phyloP scores from a whole-genome alignment of 2,888 invertebrate genomes.

The Pyrocoelia pectoralis region DNA sequence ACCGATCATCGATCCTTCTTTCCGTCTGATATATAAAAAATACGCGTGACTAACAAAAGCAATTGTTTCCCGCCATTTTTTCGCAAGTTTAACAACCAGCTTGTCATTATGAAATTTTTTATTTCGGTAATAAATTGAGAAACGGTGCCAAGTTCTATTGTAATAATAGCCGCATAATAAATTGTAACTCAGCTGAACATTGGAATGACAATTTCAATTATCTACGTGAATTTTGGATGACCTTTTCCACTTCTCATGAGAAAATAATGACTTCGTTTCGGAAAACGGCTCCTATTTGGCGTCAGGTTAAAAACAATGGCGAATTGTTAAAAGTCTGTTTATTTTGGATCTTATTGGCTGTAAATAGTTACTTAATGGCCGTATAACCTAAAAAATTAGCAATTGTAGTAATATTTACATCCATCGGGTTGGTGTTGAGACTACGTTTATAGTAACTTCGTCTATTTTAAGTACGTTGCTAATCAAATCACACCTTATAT shows the following conservation, averaged over 20 bases:
- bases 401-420: constrained; percentile 4
- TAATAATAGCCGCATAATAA: not conserved
- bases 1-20: no score
- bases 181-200: not conserved
- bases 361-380: not conserved
- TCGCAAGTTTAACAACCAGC: not conserved
- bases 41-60: not conserved
- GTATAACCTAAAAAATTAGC: not conserved
- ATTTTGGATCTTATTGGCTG: not conserved
- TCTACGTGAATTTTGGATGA: not conserved
- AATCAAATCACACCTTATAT: constrained; percentile 9
- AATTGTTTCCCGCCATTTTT: not conserved
- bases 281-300: no score
- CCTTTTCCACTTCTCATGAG: not conserved
- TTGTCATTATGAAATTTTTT: not conserved
- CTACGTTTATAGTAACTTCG: constrained; percentile 9
- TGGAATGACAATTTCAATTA: not conserved
- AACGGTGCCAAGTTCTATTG: not conserved
- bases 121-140: not conserved
- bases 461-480: constrained; percentile 11
- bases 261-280: no score
- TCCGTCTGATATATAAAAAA: no score
- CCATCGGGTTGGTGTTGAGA: not conserved
- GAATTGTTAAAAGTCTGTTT: not conserved
- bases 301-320: no score